These are phyloP conservation scores for Celastrina argiolus DNA, from an alignment of 2,888 invertebrate genomes.

Conservation along the genomic window DNA sequence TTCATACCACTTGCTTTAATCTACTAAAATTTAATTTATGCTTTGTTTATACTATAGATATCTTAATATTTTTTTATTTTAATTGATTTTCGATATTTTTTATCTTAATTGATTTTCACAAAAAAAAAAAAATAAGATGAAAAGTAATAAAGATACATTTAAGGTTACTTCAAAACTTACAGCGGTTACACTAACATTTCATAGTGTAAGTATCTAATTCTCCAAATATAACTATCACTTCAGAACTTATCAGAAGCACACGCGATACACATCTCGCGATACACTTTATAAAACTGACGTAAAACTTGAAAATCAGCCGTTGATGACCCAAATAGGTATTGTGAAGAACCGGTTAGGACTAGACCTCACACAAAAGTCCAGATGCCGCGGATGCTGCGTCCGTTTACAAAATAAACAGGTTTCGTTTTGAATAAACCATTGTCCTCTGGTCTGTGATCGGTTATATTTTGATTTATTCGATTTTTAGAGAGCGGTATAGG, in stretches of 20 bases:
- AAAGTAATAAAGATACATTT: no score
- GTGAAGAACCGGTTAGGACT: slow-evolving; percentile 62
- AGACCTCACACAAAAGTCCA: slow-evolving; percentile 65
- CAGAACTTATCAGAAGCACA: slow-evolving; percentile 33
- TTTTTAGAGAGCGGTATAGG: slow-evolving; percentile 65
- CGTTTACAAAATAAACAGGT: slow-evolving; percentile 61
- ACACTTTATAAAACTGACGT: slow-evolving; percentile 50
- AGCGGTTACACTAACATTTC: no score
- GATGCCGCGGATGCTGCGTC: slow-evolving; percentile 72
- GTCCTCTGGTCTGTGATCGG: slow-evolving; percentile 72
- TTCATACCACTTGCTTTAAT: no score
- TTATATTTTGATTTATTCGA: slow-evolving; percentile 76
- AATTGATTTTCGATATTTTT: no score
- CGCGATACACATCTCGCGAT: slow-evolving; percentile 34
- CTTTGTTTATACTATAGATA: no score
- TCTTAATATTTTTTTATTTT: no score
- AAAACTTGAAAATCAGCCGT: slow-evolving; percentile 50
- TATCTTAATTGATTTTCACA: no score
- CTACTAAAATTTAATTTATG: no score
- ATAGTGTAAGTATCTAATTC: no score
- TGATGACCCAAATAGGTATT: slow-evolving; percentile 64
- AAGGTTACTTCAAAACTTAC: no score
- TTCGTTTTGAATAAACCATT: slow-evolving; percentile 67
- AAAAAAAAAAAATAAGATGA: no score
- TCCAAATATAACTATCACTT: no score